Percentiles rank a stretch among this genome's conserved stretches.
Conservation (phyloP, 1,140 invertebrate genomes). For the Cotesia glomerata region DNA sequence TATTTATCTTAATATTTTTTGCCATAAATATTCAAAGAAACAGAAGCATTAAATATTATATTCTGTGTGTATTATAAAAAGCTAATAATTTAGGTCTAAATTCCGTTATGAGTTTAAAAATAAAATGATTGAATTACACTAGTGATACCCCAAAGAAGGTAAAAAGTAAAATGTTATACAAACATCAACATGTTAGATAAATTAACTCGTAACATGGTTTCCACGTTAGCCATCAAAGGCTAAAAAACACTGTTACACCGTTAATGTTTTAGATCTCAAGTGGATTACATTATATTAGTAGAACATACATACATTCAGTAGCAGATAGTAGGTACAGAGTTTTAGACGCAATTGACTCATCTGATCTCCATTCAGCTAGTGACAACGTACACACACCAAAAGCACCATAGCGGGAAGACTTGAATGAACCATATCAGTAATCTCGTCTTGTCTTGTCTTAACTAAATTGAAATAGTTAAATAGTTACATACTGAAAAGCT, state of each 20-base stretch:
- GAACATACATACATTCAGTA: no score
- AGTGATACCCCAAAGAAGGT: background rate
- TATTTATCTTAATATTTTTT: no score
- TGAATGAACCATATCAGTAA: conserved; percentile 5
- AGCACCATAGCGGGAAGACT: background rate
- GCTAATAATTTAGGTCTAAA: no score
- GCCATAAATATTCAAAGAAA: no score
- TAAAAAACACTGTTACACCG: background rate
- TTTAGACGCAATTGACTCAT: background rate
- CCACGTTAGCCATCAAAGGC: background rate
- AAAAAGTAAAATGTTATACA: background rate
- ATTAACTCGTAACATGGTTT: conserved; percentile 8
- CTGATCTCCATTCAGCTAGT: background rate
- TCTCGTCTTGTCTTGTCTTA: background rate
- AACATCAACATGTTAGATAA: conserved; percentile 1
- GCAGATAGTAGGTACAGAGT: no score
- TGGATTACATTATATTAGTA: background rate
- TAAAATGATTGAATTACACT: background rate
- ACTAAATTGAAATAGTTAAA: background rate
- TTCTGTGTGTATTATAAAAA: no score
- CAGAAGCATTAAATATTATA: no score
- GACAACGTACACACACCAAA: background rate
- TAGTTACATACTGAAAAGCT: background rate
- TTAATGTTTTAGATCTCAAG: background rate
- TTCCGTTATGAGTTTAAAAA: background rate